Evolutionary conservation across 2,797 vertebrate genomes (phyloP), one percentile per base, ranked within the genome.

Genomic region (Ctenosaura bakeri): DNA sequence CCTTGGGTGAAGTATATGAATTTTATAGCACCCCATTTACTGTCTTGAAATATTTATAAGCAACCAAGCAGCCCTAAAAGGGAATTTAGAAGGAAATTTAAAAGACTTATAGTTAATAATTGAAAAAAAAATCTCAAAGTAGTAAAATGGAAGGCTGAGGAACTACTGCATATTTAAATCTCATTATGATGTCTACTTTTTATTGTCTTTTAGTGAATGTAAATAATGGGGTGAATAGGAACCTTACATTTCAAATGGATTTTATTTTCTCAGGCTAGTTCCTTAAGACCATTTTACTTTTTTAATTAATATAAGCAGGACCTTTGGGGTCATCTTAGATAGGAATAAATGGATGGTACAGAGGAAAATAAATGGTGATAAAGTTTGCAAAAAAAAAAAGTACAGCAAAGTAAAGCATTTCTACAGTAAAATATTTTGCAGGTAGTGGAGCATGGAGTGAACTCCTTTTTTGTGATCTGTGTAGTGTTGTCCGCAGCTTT

Each of bases 11-110:
- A 73, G 8, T 38, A 56, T 69, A 81, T 81, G 35, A 88, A 82
- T 88, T 81, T 88, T 82, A 88, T 88, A 35, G 46, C 64, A 88
- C n/a, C 78, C 78, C 87, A 56, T 88, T 88, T 80, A 88, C 79
- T 54, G 46, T 24, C n/a, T 38, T 88, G 77, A 56, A 82, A 88
- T 82, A 88, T 88, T 82, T 88, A 88, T 88, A 38, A 71, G 64
- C 64, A 82, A 14, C 64, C 78, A 71, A 35, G 32, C n/a, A 56
- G 8, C 22, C 79, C 46, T 88, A 52, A 88, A 66, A 71, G 24
- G 26, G 64, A 32, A 69, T 69, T 69, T 69, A 79, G 64, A 69
- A 77, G 35, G 66, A 82, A 73, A 82, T 73, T 42, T 73, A 82
- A 79, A 88, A 88, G 64, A 88, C 66, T 80, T 88, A 26, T 54